phyloP scores from a whole-genome alignment of 2,113 vertebrate genomes.

The Corydoras maculifer region DNA sequence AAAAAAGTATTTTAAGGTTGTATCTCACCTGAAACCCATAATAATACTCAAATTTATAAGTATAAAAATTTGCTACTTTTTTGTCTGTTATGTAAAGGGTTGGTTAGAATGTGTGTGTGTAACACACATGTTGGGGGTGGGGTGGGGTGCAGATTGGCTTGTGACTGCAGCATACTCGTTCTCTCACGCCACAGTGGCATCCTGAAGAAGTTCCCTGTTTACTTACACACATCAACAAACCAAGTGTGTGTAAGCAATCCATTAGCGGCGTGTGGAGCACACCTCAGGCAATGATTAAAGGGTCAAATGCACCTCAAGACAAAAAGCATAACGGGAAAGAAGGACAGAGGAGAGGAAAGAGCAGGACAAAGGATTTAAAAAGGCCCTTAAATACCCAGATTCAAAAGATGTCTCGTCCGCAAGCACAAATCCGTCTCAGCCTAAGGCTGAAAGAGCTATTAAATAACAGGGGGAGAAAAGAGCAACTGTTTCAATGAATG shows the following conservation, averaged over 20 bases:
- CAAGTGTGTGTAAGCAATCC: constrained; percentile 30
- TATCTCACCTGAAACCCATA: no score
- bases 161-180: constrained; percentile 20
- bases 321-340: constrained; percentile 36
- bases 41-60: no score
- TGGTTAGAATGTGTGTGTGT: not conserved
- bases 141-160: constrained; percentile 5
- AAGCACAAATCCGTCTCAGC: constrained; percentile 29
- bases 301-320: constrained; percentile 42
- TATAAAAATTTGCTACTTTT: no score
- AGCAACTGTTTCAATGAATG: constrained; percentile 25
- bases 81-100: no score
- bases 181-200: constrained; percentile 30
- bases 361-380: constrained; percentile 38
- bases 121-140: not conserved
- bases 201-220: constrained; percentile 37
- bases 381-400: constrained; percentile 20
- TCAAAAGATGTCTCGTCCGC: constrained; percentile 39
- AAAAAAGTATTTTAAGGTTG: no score
- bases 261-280: constrained; percentile 40
- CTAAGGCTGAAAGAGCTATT: constrained; percentile 21
- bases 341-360: constrained; percentile 39
- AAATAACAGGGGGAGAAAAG: constrained; percentile 21
- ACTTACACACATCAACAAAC: constrained; percentile 36
- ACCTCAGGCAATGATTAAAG: constrained; percentile 49